Conservation (phyloP, 1,140 invertebrate species). For the Phymorhynchus buccinoides region DNA sequence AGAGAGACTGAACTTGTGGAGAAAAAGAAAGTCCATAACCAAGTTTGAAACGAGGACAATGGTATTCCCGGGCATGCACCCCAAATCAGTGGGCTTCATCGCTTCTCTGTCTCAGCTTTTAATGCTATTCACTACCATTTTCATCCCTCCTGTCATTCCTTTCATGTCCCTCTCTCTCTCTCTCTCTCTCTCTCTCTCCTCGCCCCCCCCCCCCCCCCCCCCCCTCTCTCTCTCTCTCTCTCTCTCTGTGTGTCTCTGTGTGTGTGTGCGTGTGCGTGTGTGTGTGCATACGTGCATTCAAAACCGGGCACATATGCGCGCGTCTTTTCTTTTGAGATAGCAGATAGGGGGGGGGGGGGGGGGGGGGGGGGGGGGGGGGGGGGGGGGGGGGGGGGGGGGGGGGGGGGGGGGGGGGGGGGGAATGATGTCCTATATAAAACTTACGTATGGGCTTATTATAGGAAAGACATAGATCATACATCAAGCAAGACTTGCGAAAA, state of each 20-base stretch:
- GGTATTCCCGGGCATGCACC: neutral
- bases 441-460: too few relatives aligned
- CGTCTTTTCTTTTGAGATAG: neutral
- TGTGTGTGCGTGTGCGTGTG: neutral
- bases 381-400: neutral
- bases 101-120: neutral
- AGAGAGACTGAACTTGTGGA: neutral
- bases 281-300: neutral
- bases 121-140: too few relatives aligned
- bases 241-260: slow-evolving; percentile 1
- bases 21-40: neutral
- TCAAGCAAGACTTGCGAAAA: too few relatives aligned
- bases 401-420: neutral
- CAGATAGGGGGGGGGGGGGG: neutral
- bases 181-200: too few relatives aligned
- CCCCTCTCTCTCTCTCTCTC: too few relatives aligned
- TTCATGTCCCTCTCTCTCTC: too few relatives aligned
- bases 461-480: too few relatives aligned
- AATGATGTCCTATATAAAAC: too few relatives aligned
- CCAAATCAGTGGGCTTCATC: neutral
- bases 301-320: too few relatives aligned
- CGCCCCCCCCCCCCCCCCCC: too few relatives aligned
- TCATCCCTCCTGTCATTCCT: too few relatives aligned
- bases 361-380: neutral
- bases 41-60: slow-evolving; percentile 2